A percentile compares a stretch with the other conserved stretches of the same genome.
Conservation (phyloP, 2,113 vertebrate genomes). For the Manacus vitellinus region DNA sequence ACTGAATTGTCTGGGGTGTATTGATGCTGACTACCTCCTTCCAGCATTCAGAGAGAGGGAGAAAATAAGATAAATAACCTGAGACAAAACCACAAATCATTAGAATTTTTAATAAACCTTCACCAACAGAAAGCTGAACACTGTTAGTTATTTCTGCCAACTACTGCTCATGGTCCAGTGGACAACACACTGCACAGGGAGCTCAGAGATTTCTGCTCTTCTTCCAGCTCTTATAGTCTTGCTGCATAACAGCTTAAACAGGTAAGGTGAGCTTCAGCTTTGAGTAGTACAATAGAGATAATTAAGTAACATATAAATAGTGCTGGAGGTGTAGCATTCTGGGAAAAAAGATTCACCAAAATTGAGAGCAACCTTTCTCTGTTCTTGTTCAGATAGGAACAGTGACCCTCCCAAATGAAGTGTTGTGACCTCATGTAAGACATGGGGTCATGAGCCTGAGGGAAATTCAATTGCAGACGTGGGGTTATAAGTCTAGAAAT, state of each 20-base stretch:
- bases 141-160: conserved; percentile 36
- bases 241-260: background rate
- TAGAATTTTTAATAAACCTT: conserved; percentile 64
- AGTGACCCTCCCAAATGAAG: conserved; percentile 35
- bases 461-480: conserved; percentile 13
- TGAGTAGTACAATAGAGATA: background rate
- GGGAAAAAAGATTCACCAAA: background rate
- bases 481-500: conserved; percentile 47
- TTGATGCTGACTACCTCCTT: conserved; percentile 65
- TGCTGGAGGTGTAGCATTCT: background rate
- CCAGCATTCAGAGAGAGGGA: background rate
- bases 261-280: background rate
- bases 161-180: conserved; percentile 1
- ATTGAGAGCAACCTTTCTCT: conserved; percentile 19
- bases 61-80: conserved; percentile 58
- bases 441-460: conserved; percentile 21
- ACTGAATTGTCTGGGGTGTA: conserved; percentile 61
- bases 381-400: conserved; percentile 10
- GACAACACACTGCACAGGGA: background rate
- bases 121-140: background rate
- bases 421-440: conserved; percentile 42
- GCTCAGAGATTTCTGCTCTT: background rate
- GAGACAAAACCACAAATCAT: conserved; percentile 53
- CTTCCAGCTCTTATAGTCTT: background rate
- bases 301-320: conserved; percentile 45